Percentiles rank a stretch among this genome's conserved stretches.
Evolutionary conservation across 1,140 invertebrate species (phyloP).

Genomic region (Bacillus rossius): DNA sequence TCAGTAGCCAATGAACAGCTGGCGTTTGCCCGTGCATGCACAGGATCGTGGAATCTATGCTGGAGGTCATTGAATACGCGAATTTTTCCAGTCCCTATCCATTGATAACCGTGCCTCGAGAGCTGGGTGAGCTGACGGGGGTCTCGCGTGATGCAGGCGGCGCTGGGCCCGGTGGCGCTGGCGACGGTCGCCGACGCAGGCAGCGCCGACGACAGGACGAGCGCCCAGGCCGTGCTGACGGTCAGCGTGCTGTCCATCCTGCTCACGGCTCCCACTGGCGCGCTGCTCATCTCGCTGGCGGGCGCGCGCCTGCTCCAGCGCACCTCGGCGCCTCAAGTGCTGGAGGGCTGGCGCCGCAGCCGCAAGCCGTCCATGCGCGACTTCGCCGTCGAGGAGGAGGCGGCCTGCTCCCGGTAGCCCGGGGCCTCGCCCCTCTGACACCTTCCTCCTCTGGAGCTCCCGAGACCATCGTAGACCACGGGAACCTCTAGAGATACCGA

Average conservation of each 20-base stretch:
- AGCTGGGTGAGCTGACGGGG: too few species aligned
- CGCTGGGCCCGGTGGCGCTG: conserved; percentile 69
- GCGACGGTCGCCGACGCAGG: conserved; percentile 53
- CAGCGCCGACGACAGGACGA: conserved; percentile 34
- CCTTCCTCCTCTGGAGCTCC: too few species aligned
- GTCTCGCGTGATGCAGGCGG: conserved; percentile 55
- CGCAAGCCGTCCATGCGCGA: conserved; percentile 73
- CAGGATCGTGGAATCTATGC: too few species aligned
- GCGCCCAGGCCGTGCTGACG: conserved; percentile 57
- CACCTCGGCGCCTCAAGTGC: conserved; percentile 43
- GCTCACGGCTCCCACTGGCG: conserved; percentile 84
- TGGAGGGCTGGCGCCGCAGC: conserved; percentile 63
- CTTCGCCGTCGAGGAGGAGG: conserved; percentile 71
- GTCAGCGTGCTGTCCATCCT: conserved; percentile 83
- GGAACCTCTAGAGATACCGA: too few species aligned
- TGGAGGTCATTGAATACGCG: too few species aligned
- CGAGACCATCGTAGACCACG: too few species aligned
- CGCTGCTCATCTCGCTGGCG: conserved; percentile 75
- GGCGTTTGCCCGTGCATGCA: too few species aligned
- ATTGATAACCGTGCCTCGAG: too few species aligned
- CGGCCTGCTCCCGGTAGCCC: conserved; percentile 47
- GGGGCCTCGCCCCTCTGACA: too few species aligned
- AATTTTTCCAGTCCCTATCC: too few species aligned
- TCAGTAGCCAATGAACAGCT: too few species aligned
- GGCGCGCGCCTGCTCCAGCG: conserved; percentile 71